phyloP scores from a whole-genome alignment of 2,113 vertebrate genomes.

The Sterna hirundo region DNA sequence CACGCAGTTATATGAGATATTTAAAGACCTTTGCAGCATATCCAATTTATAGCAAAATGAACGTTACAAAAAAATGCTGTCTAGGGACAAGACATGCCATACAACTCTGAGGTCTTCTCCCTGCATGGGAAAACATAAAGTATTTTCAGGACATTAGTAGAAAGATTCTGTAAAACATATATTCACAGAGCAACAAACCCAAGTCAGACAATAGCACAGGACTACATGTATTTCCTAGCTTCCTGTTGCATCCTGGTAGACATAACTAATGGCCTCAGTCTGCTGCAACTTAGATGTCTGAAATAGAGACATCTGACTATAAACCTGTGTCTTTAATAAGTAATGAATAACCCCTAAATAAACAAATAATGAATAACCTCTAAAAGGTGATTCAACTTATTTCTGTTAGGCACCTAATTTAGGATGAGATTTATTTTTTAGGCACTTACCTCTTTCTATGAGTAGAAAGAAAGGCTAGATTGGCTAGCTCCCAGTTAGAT shows the following conservation, averaged over 20 bases:
- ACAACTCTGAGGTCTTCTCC: background rate
- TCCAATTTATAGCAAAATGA: background rate
- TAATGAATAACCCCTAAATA: background rate
- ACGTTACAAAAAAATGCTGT: background rate
- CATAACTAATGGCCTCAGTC: background rate
- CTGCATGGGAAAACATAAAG: background rate
- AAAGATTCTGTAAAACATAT: background rate
- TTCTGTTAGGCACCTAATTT: background rate
- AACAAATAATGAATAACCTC: background rate
- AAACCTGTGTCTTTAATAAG: background rate
- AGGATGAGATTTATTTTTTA: background rate
- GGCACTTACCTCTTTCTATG: background rate
- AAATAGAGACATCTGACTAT: background rate
- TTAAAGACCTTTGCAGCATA: background rate
- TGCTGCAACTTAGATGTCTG: background rate
- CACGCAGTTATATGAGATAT: background rate
- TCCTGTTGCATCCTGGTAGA: background rate
- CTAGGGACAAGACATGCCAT: background rate
- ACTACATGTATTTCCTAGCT: background rate
- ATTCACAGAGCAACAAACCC: background rate
- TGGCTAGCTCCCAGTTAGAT: background rate
- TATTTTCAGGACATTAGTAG: background rate
- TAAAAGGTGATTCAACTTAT: background rate
- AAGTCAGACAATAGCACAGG: background rate
- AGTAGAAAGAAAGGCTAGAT: background rate